phyloP scores from a whole-genome alignment of 2,888 invertebrate genomes.

The Crioceris asparagi region DNA sequence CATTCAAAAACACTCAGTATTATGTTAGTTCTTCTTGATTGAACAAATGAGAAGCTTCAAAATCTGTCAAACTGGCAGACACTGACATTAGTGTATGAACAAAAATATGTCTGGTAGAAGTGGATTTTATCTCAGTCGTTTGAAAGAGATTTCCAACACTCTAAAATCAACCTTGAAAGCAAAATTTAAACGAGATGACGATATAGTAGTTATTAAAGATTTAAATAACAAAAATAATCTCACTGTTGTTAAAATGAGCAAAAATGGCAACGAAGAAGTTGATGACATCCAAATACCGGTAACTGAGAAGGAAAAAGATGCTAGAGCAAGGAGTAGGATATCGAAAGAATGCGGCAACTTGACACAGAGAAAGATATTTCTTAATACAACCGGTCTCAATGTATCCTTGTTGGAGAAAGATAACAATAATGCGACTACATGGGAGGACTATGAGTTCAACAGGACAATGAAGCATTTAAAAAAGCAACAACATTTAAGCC shows the following conservation, averaged over 20 bases:
- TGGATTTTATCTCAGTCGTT: no score
- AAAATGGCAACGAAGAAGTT: conserved; percentile 1
- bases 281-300: conserved; percentile 10
- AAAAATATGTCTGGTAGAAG: no score
- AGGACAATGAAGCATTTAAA: neutral
- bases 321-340: conserved; percentile 14
- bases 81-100: no score
- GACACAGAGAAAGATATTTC: conserved; percentile 7
- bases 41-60: no score
- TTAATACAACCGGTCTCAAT: conserved; percentile 10
- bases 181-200: neutral
- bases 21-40: no score
- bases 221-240: no score
- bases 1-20: no score
- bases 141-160: no score
- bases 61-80: no score
- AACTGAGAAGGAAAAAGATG: conserved; percentile 20
- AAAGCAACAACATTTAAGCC: no score
- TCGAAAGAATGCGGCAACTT: conserved; percentile 18
- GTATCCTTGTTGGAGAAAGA: conserved; percentile 2
- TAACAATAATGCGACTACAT: neutral
- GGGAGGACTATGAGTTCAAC: neutral
- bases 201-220: no score
- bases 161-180: neutral
- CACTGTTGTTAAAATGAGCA: neutral